A percentile compares a stretch with the other conserved stretches of the same genome.
Evolutionary conservation across 2,888 invertebrate species (phyloP).

Genomic region (Ashinkailepas kermadecensis): DNA sequence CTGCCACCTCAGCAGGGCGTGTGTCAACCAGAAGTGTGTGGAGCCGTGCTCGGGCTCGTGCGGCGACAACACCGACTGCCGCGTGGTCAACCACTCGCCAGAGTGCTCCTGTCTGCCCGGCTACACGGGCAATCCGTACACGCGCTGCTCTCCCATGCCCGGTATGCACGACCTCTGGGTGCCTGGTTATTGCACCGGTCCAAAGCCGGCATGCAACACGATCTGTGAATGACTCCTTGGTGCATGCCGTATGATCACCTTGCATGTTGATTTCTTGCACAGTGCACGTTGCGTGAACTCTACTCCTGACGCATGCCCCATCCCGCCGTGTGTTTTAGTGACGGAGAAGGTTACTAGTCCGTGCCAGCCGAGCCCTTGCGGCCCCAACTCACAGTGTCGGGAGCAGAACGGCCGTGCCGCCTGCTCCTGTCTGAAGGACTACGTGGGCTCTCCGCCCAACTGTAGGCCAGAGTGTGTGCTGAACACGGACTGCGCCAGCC

Average conservation of each 20-base stretch:
- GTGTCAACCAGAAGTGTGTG: conserved; percentile 60
- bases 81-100: conserved; percentile 37
- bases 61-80: conserved; percentile 36
- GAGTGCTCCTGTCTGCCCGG: conserved; percentile 65
- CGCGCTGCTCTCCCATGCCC: not conserved
- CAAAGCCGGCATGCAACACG: no score
- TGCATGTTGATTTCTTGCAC: not conserved
- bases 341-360: conserved; percentile 34
- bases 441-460: conserved; percentile 58
- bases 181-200: no score
- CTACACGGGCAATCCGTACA: conserved; percentile 72
- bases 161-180: not conserved
- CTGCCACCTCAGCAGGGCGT: conserved; percentile 38
- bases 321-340: not conserved
- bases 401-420: conserved; percentile 46
- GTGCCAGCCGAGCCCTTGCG: conserved; percentile 60
- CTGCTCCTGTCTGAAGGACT: conserved; percentile 61
- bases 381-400: conserved; percentile 66
- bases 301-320: conserved; percentile 44
- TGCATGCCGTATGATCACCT: no score
- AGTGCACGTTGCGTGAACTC: not conserved
- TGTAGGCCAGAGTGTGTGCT: conserved; percentile 68
- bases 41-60: conserved; percentile 70
- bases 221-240: not conserved
- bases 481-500: conserved; percentile 61